Conservation (phyloP, 1,140 invertebrate species). For the Megathymus violae region DNA sequence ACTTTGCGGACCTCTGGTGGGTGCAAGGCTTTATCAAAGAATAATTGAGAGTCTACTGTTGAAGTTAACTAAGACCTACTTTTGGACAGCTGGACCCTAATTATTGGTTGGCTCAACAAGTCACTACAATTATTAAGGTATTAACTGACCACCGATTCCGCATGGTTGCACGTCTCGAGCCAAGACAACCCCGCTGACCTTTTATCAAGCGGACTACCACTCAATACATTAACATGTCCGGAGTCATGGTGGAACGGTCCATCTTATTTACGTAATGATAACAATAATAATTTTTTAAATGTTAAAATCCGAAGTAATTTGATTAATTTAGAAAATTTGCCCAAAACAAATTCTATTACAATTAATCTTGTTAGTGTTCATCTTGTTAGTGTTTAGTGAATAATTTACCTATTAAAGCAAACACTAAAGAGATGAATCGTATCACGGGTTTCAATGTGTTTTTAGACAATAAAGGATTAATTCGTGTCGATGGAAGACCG, state of each 20-base stretch:
- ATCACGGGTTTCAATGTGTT: slow-evolving; percentile 24
- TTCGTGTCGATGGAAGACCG: slow-evolving; percentile 32
- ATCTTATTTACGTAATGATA: slow-evolving; percentile 26
- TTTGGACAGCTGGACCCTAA: slow-evolving; percentile 27
- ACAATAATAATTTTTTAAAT: slow-evolving; percentile 1
- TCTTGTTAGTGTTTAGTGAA: slow-evolving; percentile 17
- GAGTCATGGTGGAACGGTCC: slow-evolving; percentile 37
- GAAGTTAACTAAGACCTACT: slow-evolving; percentile 7
- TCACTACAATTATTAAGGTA: slow-evolving; percentile 16
- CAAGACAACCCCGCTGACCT: slow-evolving; percentile 41
- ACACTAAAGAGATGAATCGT: slow-evolving; percentile 18
- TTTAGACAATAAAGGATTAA: slow-evolving; percentile 17
- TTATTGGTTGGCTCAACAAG: slow-evolving; percentile 21
- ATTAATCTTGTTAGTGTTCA: slow-evolving; percentile 15
- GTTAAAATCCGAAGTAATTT: neutral
- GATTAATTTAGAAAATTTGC: slow-evolving; percentile 23
- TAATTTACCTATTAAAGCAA: slow-evolving; percentile 29
- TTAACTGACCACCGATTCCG: slow-evolving; percentile 31
- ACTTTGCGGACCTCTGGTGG: slow-evolving; percentile 26
- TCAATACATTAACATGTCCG: slow-evolving; percentile 19
- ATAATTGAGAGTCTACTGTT: slow-evolving; percentile 11
- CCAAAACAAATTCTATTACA: slow-evolving; percentile 25
- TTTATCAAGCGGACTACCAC: slow-evolving; percentile 26
- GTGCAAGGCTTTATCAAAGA: slow-evolving; percentile 21
- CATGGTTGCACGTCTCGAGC: slow-evolving; percentile 38